These are phyloP conservation scores for Oppia nitens DNA, from an alignment of 1,140 invertebrate genomes.

Conservation along the genomic window DNA sequence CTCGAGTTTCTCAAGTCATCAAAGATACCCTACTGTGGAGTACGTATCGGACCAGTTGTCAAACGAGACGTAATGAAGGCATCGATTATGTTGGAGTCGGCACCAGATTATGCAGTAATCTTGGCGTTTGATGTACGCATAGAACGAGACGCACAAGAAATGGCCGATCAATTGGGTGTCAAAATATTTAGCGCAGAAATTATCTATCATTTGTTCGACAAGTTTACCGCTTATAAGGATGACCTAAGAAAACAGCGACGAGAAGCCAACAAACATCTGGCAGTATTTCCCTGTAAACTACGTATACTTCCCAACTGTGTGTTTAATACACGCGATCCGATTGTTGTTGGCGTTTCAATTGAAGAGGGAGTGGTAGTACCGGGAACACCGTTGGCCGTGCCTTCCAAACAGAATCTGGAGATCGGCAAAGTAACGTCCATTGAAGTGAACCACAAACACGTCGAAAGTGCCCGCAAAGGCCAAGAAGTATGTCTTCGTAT, in stretches of 20 bases:
- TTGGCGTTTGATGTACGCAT: conserved; percentile 98
- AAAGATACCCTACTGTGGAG: conserved; percentile 94
- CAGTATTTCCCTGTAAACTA: conserved; percentile 95
- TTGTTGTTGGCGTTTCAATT: conserved; percentile 85
- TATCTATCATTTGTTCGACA: conserved; percentile 98
- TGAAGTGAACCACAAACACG: conserved; percentile 60
- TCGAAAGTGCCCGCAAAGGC: conserved; percentile 82
- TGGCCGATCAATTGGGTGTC: conserved; percentile 83
- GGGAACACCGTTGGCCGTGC: conserved; percentile 92
- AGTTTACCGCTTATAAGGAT: conserved; percentile 82
- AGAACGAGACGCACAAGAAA: conserved; percentile 88
- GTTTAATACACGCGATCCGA: conserved; percentile 95
- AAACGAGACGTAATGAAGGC: conserved; percentile 99
- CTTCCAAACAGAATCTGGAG: conserved; percentile 63
- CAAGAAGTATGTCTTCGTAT: conserved; percentile 99
- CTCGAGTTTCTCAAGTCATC: conserved; percentile 85
- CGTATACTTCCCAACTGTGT: conserved; percentile 71
- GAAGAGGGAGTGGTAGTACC: conserved; percentile 89
- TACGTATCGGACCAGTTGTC: conserved; percentile 97
- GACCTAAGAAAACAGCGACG: conserved; percentile 82
- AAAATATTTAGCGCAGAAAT: conserved; percentile 98
- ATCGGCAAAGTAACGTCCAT: conserved; percentile 88
- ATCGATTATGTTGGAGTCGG: conserved; percentile 96
- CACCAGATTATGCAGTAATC: conserved; percentile 90
- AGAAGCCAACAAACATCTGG: conserved; percentile 85